Percentiles rank a stretch among this genome's conserved stretches.
phyloP scores from a whole-genome alignment of 2,888 invertebrate genomes.

The Platycnemis pennipes region DNA sequence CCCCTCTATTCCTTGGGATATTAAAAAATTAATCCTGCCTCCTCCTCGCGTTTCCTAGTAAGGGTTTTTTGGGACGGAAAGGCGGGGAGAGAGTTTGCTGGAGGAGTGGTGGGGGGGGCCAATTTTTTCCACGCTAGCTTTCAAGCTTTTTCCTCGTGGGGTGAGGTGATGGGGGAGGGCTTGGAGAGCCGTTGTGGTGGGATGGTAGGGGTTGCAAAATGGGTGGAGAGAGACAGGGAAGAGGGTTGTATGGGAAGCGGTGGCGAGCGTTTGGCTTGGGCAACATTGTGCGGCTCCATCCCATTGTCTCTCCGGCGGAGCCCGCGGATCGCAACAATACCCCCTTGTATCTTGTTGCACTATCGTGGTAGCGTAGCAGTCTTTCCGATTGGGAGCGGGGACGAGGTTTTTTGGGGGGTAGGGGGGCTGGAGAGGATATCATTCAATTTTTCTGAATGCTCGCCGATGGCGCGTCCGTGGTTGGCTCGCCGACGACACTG shows the following conservation, averaged over 20 bases:
- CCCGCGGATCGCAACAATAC: background rate
- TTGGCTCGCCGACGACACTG: background rate
- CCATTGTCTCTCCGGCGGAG: background rate
- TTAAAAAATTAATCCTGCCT: background rate
- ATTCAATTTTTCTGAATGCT: conserved; percentile 8
- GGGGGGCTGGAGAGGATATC: background rate
- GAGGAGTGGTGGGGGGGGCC: background rate
- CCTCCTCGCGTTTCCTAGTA: too few relatives aligned
- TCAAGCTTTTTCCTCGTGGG: background rate
- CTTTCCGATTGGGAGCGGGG: background rate
- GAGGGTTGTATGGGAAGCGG: background rate
- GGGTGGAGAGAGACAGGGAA: background rate
- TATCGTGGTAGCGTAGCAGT: background rate
- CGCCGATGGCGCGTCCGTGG: background rate
- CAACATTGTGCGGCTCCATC: background rate
- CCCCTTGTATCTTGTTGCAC: conserved; percentile 31
- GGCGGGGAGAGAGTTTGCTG: background rate
- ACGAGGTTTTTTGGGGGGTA: background rate
- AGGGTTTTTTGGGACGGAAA: background rate
- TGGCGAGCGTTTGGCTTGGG: background rate
- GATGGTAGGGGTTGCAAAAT: background rate
- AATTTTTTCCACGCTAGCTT: background rate
- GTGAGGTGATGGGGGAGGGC: background rate
- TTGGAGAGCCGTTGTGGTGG: background rate
- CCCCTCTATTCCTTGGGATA: background rate